Evolutionary conservation across 1,140 invertebrate genomes (phyloP), one percentile per base, ranked within the genome.

Genomic region (Stegodyphus mimosarum): DNA sequence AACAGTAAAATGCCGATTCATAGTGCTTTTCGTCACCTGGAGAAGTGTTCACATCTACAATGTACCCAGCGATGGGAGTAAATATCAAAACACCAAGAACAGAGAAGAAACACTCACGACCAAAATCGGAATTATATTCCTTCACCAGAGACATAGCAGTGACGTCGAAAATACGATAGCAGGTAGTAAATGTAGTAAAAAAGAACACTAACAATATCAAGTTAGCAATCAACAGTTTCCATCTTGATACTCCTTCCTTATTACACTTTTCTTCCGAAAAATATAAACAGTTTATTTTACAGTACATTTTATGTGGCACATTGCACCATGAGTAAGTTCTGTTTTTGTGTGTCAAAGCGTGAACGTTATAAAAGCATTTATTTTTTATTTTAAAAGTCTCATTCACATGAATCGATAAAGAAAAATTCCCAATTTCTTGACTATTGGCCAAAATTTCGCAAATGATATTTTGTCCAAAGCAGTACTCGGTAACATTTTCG

Each of bases 101-200:
- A 1, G 64, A 55, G 2, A 67, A 84, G 10, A 84, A 76, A 49
- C 83, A 51, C 33, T 84, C 73, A 15, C 18, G 49, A 7, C 83
- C 83, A 18, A 76, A 84, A 51, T 84, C 73, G 17, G 73, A 74
- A 51, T 76, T 63, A 49, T 84, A 18, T 77, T 76, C 66, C 15
- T 84, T 77, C 6, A 15, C 17, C 13, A 84, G 15, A 63, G 33
- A 50, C 73, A 84, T 70, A 5, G 53, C 18, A 6, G 83, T 76
- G 6, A 84, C 74, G 10, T 84, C 83, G 11, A 76, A 49, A n/a
- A 52, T 69, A 5, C 83, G 63, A 17, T 70, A 84, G n/a, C 7
- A 7, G 15, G 67, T 76, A 0, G 64, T 53, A 70, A 67, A 76
- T 9, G 64, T 53, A 4, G 70, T 74, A 7, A 74, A 33, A n/a